Evolutionary conservation across 2,113 vertebrate species (phyloP).

Genomic region (Carlito syrichta): DNA sequence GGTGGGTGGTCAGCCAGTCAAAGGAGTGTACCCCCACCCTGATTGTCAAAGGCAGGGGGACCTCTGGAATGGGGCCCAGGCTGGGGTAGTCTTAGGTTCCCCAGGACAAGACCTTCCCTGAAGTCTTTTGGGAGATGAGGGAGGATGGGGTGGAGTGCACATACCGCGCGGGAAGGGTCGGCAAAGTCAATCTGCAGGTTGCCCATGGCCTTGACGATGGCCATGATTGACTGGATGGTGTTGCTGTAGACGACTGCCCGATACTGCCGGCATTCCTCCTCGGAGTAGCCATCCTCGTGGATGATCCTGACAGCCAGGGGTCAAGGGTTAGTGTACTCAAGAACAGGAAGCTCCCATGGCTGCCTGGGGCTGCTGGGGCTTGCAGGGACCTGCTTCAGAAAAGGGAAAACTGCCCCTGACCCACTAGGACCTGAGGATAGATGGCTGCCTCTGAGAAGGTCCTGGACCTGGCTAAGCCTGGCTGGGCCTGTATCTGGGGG

Average conservation of each 20-base stretch:
- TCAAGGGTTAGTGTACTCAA: neutral
- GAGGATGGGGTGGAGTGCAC: slow-evolving; percentile 43
- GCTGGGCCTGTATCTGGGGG: neutral
- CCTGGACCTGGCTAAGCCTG: neutral
- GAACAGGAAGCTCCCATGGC: neutral
- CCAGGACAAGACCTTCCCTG: neutral
- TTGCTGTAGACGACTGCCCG: slow-evolving; percentile 97
- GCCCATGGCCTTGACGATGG: slow-evolving; percentile 96
- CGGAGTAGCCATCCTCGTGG: slow-evolving; percentile 97
- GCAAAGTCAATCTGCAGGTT: slow-evolving; percentile 95
- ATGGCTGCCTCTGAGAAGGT: neutral
- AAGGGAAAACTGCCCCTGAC: neutral
- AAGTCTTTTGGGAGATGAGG: neutral
- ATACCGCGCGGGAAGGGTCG: slow-evolving; percentile 87
- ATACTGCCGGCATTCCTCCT: slow-evolving; percentile 98
- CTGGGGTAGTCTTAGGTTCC: neutral
- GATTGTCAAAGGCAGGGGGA: neutral
- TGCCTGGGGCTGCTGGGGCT: neutral
- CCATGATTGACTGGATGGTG: slow-evolving; percentile 99
- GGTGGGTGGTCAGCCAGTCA: neutral
- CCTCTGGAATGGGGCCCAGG: neutral
- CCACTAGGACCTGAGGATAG: neutral
- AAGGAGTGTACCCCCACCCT: neutral
- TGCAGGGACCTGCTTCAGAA: neutral
- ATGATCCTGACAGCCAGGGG: slow-evolving; percentile 87